Base-by-base conservation (phyloP, 35 echinoderm and acorn worm species). In the Eucidaris tribuloides region DNA sequence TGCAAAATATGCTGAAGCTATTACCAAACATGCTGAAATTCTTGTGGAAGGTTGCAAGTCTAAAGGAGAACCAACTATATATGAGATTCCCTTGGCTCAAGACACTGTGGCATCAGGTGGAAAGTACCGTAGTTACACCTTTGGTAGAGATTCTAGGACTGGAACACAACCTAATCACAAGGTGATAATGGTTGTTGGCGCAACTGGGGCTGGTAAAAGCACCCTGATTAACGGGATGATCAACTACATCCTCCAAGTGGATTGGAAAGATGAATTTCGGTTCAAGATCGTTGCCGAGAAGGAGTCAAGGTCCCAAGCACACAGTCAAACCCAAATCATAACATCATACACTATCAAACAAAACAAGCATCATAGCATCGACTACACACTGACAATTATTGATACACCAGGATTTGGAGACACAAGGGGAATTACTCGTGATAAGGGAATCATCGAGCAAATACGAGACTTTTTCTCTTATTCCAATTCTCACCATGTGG, bases 351-450 rank as follows among this genome's bases (percentile, higher is more conserved):
- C 82, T 19, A 60, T 91, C 44, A 71, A 91, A 17, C 45, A 64
- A 68, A n/a, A 79, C 28, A 58, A 86, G 38, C 29, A 55, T 22
- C 65, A 40, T 49, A 20, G 36, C 7, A 42, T 91, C 19, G 48
- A 81, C 36, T 91, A 85, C 74, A 86, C 82, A 30, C 64, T 92
- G 48, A 92, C 89, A 2, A 83, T 92, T 22, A 86, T 92, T 71
- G 89, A 92, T 42, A 92, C 89, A 11, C 89, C 89, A 17, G 89
- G 89, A 32, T 92, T 92, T 61, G 89, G 89, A 58, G 89, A 92
- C 50, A 92, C 89, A 0, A 81, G 83, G 27, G 89, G 89, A 20
- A 86, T 92, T 18, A 55, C 49, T 17, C 58, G 89, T 41, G 89
- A 92, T 31, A 78, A 79, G 62, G 89, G 56, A 11, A 92, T 92